phyloP scores from a whole-genome alignment of 2,888 invertebrate genomes.

The Alloscopus bannaensis region DNA sequence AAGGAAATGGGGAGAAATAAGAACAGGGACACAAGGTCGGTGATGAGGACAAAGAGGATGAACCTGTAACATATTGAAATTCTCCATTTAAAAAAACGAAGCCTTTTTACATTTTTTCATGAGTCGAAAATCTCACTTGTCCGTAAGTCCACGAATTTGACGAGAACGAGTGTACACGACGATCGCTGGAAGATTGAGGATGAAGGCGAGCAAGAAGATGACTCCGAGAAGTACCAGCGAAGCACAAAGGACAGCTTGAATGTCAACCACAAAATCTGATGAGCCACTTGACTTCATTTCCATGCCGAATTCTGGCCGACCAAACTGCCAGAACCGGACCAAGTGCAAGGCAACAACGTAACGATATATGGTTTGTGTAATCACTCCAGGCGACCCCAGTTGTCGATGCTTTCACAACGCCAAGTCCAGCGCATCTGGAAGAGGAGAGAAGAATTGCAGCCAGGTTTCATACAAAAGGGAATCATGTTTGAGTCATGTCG shows the following conservation, averaged over 20 bases:
- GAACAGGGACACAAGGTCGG: slow-evolving; percentile 36
- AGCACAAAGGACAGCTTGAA: slow-evolving; percentile 19
- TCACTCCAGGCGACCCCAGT: slow-evolving; percentile 9
- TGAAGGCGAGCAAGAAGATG: slow-evolving; percentile 58
- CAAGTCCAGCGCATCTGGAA: slow-evolving; percentile 47
- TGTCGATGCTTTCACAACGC: slow-evolving; percentile 32
- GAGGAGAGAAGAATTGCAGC: slow-evolving; percentile 23
- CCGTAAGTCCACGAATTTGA: slow-evolving; percentile 64
- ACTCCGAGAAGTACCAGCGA: slow-evolving; percentile 32
- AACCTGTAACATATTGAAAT: slow-evolving; percentile 43
- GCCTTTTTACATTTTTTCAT: background rate
- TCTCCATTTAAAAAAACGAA: background rate
- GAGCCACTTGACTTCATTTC: background rate
- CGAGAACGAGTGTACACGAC: slow-evolving; percentile 63
- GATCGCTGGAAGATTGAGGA: slow-evolving; percentile 60
- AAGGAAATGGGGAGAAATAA: slow-evolving; percentile 49
- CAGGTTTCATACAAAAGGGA: slow-evolving; percentile 25
- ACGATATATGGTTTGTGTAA: background rate
- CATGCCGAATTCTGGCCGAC: slow-evolving; percentile 51
- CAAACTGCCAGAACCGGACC: slow-evolving; percentile 42
- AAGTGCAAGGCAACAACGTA: background rate
- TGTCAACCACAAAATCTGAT: slow-evolving; percentile 12
- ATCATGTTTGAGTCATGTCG: too few species aligned
- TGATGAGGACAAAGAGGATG: slow-evolving; percentile 42
- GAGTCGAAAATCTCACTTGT: slow-evolving; percentile 63